Base-by-base conservation (phyloP, 2,797 vertebrate species). In the Scarus forsteni region DNA sequence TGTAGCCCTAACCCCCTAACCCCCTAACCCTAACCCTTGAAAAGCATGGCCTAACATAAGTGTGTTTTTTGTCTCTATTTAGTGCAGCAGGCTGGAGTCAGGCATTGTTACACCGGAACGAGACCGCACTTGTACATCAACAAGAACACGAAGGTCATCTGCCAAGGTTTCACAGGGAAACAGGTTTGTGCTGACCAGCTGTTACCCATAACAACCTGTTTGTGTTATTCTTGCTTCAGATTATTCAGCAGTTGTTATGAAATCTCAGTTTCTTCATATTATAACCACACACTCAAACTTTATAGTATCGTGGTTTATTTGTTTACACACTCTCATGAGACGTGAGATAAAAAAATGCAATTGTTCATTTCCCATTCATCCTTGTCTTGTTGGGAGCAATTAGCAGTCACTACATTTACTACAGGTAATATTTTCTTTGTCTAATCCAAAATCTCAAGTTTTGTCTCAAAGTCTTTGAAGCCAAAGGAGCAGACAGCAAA, bases 81-180 rank as follows among this genome's bases (percentile, higher is more conserved):
- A 99, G 98, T 97, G 91, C 96, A 97, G 83, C 96, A 96, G 88
- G 94, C 91, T 91, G 96, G 96, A 79, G 95, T 97, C 74, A 94
- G 98, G 68, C 96, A 96, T 77, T 97, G 96, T 80, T 99, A 99
- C 76, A 90, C 92, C 0, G 93, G 89, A 9, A 90, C 96, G 10
- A 95, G 98, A 84, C 94, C 96, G 80, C 93, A 99, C 81, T 95
- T 99, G 45, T 98, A 96, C 83, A 95, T 99, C 73, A 89, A 88
- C 89, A 97, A 96, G 91, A 91, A 92, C 86, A 97, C 97, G 0
- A 99, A 97, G 89, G 95, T 99, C 90, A 96, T 99, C 89, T 99
- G 98, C 86, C 98, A 99, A 66, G 98, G 98, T 38, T 99, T 99
- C 89, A 99, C 98, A 53, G 98, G 98, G 75, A 99, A 98, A 85